Conservation (phyloP, 2,888 invertebrate genomes). For the Eupithecia centaureata region DNA sequence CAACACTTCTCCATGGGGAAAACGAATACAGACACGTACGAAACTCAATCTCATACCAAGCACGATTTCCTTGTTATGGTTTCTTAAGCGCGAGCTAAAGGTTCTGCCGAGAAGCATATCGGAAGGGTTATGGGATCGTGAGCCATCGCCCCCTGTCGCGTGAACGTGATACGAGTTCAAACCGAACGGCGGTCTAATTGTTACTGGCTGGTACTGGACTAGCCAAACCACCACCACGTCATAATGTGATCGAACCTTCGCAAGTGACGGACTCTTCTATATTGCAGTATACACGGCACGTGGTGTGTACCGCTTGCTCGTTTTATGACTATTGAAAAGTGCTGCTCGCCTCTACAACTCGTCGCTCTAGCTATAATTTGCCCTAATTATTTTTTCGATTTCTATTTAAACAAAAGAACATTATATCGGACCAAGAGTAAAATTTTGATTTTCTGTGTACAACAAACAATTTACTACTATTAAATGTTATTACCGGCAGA, state of each 20-base stretch:
- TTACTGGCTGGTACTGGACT: constrained; percentile 66
- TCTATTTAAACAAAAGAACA: background rate
- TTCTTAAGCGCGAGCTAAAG: constrained; percentile 84
- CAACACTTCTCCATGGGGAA: constrained; percentile 30
- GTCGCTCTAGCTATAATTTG: background rate
- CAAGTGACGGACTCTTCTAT: constrained; percentile 25
- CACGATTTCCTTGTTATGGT: constrained; percentile 87
- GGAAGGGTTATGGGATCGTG: constrained; percentile 43
- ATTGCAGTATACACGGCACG: constrained; percentile 18
- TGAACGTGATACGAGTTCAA: constrained; percentile 54
- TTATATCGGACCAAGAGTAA: background rate
- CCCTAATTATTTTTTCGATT: background rate
- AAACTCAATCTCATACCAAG: constrained; percentile 80
- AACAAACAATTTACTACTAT: background rate
- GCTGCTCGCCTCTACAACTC: background rate
- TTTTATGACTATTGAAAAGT: background rate
- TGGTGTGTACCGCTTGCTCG: background rate
- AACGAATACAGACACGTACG: constrained; percentile 40
- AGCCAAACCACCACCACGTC: constrained; percentile 51
- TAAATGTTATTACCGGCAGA: background rate
- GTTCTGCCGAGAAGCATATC: constrained; percentile 74
- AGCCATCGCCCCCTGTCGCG: constrained; percentile 54
- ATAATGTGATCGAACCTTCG: constrained; percentile 29
- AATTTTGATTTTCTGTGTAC: background rate
- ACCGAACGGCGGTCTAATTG: constrained; percentile 64